Evolutionary conservation across 2,113 vertebrate species (phyloP).

Genomic region (Nerophis lumbriciformis): DNA sequence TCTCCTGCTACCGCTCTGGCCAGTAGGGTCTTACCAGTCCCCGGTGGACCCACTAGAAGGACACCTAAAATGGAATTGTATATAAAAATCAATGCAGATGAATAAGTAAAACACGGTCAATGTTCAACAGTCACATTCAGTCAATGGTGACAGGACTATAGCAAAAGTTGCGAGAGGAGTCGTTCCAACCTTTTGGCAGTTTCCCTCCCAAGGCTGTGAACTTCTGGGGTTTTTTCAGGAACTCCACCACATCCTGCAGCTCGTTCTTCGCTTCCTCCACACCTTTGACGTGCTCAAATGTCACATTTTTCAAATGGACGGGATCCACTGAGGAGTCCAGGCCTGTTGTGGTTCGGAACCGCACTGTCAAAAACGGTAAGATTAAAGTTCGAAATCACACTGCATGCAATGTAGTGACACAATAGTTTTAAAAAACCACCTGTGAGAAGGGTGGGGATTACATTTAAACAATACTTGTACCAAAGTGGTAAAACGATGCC

Average conservation of each 20-base stretch:
- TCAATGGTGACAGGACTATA: neutral
- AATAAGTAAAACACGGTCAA: neutral
- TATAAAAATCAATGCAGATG: too few species aligned
- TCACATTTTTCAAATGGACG: conserved; percentile 95
- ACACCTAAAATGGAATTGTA: conserved; percentile 71
- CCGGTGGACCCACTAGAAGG: conserved; percentile 90
- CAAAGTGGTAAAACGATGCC: too few species aligned
- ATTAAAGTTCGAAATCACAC: conserved; percentile 70
- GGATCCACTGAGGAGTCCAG: conserved; percentile 95
- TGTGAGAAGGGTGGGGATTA: too few species aligned
- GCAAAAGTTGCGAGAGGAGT: neutral
- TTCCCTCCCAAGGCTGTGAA: conserved; percentile 93
- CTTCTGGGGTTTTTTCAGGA: conserved; percentile 93
- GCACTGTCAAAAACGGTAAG: conserved; percentile 79
- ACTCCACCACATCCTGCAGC: conserved; percentile 96
- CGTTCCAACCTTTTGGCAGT: conserved; percentile 89
- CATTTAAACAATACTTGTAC: too few species aligned
- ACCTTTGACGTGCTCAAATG: conserved; percentile 97
- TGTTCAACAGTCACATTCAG: neutral
- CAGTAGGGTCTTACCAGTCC: conserved; percentile 94
- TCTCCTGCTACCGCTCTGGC: conserved; percentile 95
- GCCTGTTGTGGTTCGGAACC: conserved; percentile 92
- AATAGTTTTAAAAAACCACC: neutral
- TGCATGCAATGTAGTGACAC: conserved; percentile 9
- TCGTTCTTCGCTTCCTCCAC: conserved; percentile 97